Evolutionary conservation across 2,888 invertebrate genomes (phyloP), one percentile per base, ranked within the genome.

Genomic region (Quadroppia sp.): DNA sequence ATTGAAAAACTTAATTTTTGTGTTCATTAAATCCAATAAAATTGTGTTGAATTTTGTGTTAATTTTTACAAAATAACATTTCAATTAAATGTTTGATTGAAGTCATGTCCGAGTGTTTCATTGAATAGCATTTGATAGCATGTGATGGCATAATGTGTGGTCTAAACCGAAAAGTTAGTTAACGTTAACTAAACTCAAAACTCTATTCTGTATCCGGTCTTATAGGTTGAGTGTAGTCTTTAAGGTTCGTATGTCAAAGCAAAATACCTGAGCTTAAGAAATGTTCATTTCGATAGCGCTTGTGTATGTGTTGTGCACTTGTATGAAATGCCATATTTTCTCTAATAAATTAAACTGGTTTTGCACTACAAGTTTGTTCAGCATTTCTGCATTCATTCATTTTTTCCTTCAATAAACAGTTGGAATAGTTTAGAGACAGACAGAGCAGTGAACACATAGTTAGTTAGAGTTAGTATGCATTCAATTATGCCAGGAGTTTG

Each of bases 301-400:
- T 61, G 32, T 61, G 17, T 59, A 25, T 28, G 28, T 50, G 50
- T 15, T 2, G 2, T 45, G 53, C 53, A 23, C 17, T 53, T 2
- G 15, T 6, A 53, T 50, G 53, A 7, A 67, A 67, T 67, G 67
- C 67, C 67, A 67, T 67, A 67, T 67, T 67, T 67, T 67, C 67
- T 67, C 42, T 40, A 40, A 67, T 67, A 67, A 67, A 67, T 67
- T 67, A 67, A 67, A 67, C 67, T 67, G 67, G 67, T 67, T 67
- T 67, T 67, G 67, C 40, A 67, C 42, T 67, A 67, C 67, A 67
- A 67, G 67, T 67, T 67, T 67, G 67, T 67, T 67, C 40, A 67
- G 67, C 40, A 67, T 67, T 67, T 61, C 59, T n/a, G 59, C 59
- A 61, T 61, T 61, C 67, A 67, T 67, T 67, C 67, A 67, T n/a